These are phyloP conservation scores for Helobdella robusta DNA, from an alignment of 2,888 invertebrate genomes.

Conservation along the genomic window DNA sequence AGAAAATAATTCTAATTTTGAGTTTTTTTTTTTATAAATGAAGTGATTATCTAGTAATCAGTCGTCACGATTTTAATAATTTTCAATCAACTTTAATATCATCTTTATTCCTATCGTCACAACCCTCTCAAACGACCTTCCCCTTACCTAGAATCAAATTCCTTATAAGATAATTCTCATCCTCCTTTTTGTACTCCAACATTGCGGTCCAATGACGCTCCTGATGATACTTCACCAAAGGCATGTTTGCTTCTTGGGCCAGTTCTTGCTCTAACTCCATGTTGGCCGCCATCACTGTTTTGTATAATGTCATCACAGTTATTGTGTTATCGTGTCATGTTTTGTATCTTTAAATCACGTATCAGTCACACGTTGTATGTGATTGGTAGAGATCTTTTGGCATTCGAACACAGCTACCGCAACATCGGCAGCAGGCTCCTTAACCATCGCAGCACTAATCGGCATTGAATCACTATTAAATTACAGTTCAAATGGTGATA, in stretches of 20 bases:
- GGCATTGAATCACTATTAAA: no score
- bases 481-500: no score
- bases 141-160: constrained; percentile 65
- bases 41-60: background rate
- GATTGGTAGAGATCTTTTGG: no score
- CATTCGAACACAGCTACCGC: no score
- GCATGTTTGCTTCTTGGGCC: constrained; percentile 31
- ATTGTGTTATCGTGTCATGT: no score
- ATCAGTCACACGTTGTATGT: no score
- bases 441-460: no score
- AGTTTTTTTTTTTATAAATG: background rate
- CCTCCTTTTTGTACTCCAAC: constrained; percentile 77
- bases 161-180: constrained; percentile 68
- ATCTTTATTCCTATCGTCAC: background rate
- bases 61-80: background rate
- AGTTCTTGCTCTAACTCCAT: constrained; percentile 44
- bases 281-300: constrained; percentile 42
- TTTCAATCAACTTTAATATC: background rate
- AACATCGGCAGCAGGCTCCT: background rate
- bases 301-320: no score
- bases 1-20: background rate
- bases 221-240: constrained; percentile 37
- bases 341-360: no score
- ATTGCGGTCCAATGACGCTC: constrained; percentile 59
- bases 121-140: background rate